phyloP scores from a whole-genome alignment of 2,888 invertebrate species.

The Proisotoma minuta region DNA sequence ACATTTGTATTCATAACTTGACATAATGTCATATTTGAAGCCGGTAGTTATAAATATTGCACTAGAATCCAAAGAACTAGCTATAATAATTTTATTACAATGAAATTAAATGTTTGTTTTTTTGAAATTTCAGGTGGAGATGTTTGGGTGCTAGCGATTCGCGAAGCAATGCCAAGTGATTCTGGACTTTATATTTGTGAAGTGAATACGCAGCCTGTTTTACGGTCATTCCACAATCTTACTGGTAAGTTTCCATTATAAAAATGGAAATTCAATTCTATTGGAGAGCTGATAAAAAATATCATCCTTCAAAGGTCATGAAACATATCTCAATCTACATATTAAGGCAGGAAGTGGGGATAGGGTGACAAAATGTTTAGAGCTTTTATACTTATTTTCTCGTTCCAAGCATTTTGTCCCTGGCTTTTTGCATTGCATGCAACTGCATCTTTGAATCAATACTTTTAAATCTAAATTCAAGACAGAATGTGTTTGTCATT shows the following conservation, averaged over 20 bases:
- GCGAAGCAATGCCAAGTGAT: conserved; percentile 64
- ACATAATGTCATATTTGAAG: background rate
- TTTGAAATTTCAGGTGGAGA: conserved; percentile 60
- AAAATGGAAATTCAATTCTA: too few species aligned
- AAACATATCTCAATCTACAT: too few species aligned
- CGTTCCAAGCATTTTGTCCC: too few species aligned
- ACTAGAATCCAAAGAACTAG: background rate
- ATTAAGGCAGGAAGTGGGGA: too few species aligned
- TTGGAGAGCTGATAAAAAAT: too few species aligned
- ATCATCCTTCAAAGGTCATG: too few species aligned
- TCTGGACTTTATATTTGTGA: conserved; percentile 77
- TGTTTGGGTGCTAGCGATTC: conserved; percentile 78
- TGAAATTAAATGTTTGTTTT: conserved; percentile 8
- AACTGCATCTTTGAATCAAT: too few species aligned
- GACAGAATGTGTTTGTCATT: too few species aligned
- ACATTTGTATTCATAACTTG: conserved; percentile 10
- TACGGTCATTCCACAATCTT: conserved; percentile 72
- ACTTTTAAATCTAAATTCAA: too few species aligned
- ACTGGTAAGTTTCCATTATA: conserved; percentile 63
- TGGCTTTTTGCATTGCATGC: too few species aligned
- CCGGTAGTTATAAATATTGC: background rate
- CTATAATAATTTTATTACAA: background rate
- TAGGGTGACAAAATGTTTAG: too few species aligned
- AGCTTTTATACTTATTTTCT: too few species aligned
- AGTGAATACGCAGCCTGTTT: conserved; percentile 72